phyloP scores from a whole-genome alignment of 2,797 vertebrate genomes.

The Neoniphon sammara region DNA sequence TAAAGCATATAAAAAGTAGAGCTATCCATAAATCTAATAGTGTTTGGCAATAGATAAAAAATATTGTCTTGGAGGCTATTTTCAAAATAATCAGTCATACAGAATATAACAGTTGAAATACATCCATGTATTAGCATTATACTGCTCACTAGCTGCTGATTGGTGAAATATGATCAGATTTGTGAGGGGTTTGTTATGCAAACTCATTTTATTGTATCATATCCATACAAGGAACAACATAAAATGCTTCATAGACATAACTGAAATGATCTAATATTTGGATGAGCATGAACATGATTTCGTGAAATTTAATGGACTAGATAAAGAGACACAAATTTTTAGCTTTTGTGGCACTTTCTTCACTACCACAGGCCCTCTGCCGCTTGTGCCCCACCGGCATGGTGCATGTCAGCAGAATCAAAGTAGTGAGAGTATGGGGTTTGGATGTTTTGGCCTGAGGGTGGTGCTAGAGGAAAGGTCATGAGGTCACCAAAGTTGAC shows the following conservation, averaged over 20 bases:
- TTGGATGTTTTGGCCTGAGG: too few relatives aligned
- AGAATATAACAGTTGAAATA: not conserved
- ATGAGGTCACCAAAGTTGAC: too few relatives aligned
- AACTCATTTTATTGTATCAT: not conserved
- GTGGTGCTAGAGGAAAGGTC: too few relatives aligned
- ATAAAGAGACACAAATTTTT: constrained; percentile 14
- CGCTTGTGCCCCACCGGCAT: too few relatives aligned
- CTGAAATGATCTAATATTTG: not conserved
- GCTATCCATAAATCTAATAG: not conserved
- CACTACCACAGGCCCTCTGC: too few relatives aligned
- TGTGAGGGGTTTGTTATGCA: not conserved
- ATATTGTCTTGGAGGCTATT: not conserved
- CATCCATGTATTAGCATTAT: not conserved
- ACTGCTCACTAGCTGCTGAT: not conserved
- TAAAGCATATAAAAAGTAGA: not conserved
- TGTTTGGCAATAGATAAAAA: not conserved
- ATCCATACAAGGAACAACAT: constrained; percentile 3
- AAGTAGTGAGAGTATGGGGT: too few relatives aligned
- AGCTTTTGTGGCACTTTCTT: not conserved
- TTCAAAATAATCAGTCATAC: not conserved
- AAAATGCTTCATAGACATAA: constrained; percentile 17
- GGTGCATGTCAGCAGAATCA: too few relatives aligned
- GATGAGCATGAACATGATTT: constrained; percentile 33
- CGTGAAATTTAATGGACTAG: constrained; percentile 3
- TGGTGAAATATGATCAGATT: not conserved